Conservation (phyloP, 2,113 vertebrate genomes). For the Plotosus lineatus region DNA sequence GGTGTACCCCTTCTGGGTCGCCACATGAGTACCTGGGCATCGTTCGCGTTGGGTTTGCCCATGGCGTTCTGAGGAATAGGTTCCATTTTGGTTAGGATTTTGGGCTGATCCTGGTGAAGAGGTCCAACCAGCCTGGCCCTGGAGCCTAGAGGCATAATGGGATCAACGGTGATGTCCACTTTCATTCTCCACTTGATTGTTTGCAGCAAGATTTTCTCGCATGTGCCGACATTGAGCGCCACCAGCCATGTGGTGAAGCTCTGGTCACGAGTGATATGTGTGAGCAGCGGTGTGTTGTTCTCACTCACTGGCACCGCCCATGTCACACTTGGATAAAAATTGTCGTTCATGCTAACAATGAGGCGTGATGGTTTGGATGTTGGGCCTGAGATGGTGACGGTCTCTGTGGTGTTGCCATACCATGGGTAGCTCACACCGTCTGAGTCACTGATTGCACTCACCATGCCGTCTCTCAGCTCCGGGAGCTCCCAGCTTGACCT, state of each 20-base stretch:
- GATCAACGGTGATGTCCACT: conserved; percentile 92
- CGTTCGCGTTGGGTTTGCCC: conserved; percentile 94
- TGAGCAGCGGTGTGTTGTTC: conserved; percentile 90
- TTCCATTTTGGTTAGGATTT: conserved; percentile 92
- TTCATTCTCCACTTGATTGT: conserved; percentile 98
- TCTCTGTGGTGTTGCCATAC: conserved; percentile 98
- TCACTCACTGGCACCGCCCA: conserved; percentile 97
- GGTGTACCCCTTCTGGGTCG: conserved; percentile 89
- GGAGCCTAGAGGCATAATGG: conserved; percentile 85
- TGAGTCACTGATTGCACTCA: conserved; percentile 95
- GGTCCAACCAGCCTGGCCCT: conserved; percentile 87
- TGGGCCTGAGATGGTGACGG: conserved; percentile 89
- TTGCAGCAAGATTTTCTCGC: conserved; percentile 94
- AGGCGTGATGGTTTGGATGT: conserved; percentile 93
- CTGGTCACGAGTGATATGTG: conserved; percentile 95
- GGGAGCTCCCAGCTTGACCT: conserved; percentile 99
- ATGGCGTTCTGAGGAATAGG: conserved; percentile 90
- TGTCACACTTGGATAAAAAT: conserved; percentile 98
- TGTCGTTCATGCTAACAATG: conserved; percentile 98
- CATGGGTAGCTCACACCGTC: conserved; percentile 98
- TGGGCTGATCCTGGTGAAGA: conserved; percentile 92
- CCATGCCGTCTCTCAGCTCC: conserved; percentile 88
- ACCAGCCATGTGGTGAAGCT: conserved; percentile 99
- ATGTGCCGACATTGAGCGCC: conserved; percentile 90
- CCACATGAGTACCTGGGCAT: conserved; percentile 98